Evolutionary conservation across 2,888 invertebrate species (phyloP), one percentile per base, ranked within the genome.

Genomic region (Acrobeloides nanus): DNA sequence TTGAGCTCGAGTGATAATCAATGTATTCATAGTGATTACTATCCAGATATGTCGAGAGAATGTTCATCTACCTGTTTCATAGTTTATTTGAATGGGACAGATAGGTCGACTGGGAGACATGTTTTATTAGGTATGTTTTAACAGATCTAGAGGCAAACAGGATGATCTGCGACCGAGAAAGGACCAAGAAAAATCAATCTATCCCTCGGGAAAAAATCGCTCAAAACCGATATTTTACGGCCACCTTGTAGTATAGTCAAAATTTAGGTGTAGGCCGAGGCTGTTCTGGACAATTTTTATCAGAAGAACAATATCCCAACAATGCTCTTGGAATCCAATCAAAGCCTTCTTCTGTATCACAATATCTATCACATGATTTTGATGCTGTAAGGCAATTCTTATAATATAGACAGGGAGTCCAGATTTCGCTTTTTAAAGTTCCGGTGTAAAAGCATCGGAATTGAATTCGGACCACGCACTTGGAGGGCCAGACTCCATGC

Each of bases 301-400:
- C 65, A 21, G 66, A 67, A 34, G 67, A 67, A 43, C 67, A 67
- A 31, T 65, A 67, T 47, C 46, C 61, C 31, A 65, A 63, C 41
- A 46, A 62, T 4, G 62, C 61, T 1, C 48, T 67, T 12, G 67
- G 67, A 2, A 51, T 61, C 0, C 62, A 67, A 46, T 60, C 62
- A 2, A 47, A 57, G 20, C 53, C 51, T 0, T 61, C 62, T 15
- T 59, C 62, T 32, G 56, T 64, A 8, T 60, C 65, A 12, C 51
- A 64, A 21, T 63, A 63, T 40, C 52, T 67, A 8, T 60, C 66
- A 31, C 59, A 59, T 44, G 61, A 62, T 34, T 67, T 62, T 38
- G 67, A 67, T 40, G 60, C 66, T 57, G 66, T 66, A 33, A 21
- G 39, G n/a, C n/a, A n/a, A 17, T 7, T 6, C 5, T n/a, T n/a